phyloP scores from a whole-genome alignment of 2,888 invertebrate species.

The Drosophila suboccidentalis region DNA sequence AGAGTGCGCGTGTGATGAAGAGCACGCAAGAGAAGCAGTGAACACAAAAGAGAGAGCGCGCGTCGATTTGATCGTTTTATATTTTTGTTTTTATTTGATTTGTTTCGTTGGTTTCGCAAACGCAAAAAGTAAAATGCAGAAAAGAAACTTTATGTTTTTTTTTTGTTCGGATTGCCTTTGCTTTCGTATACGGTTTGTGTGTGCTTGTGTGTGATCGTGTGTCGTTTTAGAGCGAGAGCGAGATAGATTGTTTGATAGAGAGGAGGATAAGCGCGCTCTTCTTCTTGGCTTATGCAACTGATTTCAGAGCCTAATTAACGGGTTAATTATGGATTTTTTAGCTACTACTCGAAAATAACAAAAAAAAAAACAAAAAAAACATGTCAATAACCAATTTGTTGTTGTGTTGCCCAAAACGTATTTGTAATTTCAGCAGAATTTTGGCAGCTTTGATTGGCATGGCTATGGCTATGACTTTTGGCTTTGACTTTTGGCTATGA shows the following conservation, averaged over 20 bases:
- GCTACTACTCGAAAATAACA: constrained; percentile 30
- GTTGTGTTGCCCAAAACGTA: constrained; percentile 52
- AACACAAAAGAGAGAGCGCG: constrained; percentile 77
- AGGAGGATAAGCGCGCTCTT: constrained; percentile 57
- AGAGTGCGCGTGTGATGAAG: constrained; percentile 53
- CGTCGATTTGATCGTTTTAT: constrained; percentile 52
- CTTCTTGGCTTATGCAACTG: constrained; percentile 37
- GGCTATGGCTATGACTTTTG: constrained; percentile 59
- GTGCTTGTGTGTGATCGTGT: constrained; percentile 33
- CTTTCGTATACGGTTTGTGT: constrained; percentile 44
- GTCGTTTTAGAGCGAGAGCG: constrained; percentile 28
- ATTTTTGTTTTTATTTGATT: not conserved
- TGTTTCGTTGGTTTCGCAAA: constrained; percentile 58
- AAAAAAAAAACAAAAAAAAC: not conserved
- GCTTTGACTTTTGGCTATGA: constrained; percentile 64
- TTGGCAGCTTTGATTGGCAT: constrained; percentile 65
- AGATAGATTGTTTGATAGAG: not conserved
- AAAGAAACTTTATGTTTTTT: constrained; percentile 77
- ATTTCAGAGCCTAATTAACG: constrained; percentile 58
- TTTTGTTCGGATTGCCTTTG: constrained; percentile 42
- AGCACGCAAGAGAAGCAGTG: constrained; percentile 76
- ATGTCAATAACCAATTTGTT: constrained; percentile 43
- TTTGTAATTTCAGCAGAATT: constrained; percentile 63
- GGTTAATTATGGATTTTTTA: constrained; percentile 64
- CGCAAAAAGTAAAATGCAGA: constrained; percentile 81